Base-by-base conservation (phyloP, 2,113 vertebrate species). In the Monopterus albus region DNA sequence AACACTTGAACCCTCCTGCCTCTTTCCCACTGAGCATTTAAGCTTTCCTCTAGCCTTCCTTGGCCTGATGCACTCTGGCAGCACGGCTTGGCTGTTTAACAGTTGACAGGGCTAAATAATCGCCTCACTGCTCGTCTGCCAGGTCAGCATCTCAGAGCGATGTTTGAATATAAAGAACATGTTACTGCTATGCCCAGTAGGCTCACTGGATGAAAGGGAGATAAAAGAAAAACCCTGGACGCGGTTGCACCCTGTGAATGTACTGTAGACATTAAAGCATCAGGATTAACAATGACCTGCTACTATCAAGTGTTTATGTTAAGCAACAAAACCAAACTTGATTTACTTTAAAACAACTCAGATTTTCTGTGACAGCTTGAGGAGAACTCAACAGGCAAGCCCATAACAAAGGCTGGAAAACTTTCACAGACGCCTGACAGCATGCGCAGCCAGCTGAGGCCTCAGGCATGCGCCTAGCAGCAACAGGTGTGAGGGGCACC, bases 401-500 rank as follows among this genome's bases (percentile, higher is more conserved):
- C 9, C 6, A 18, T 5, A 57, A 47, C 25, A 65, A 26, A 49
- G 38, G 47, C 0, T n/a, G 25, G 26, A 57, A 40, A 3, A 59
- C 35, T 47, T 59, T 76, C 52, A 23, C 66, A 61, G 29, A 62
- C 17, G 14, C 14, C 11, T 36, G 25, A 36, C 35, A 49, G 39
- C 62, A 78, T 31, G 11, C 78, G 76, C 13, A 25, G 58, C 64
- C 77, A 21, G 74, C 75, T 61, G 74, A 67, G 53, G 45, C 52
- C 52, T 71, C 47, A 10, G 33, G 20, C 35, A 71, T 60, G 33
- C 7, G 4, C 31, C 29, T 23, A 9, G 20, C 13, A 4, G 20
- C 29, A 59, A 76, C 87, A 84, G 84, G 73, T 84, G 82, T 78
- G 36, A 60, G 0, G n/a, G 14, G 26, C 82, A 78, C 72, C 74